Evolutionary conservation across 2,888 invertebrate genomes (phyloP).

Genomic region (Periphyllus acericola): DNA sequence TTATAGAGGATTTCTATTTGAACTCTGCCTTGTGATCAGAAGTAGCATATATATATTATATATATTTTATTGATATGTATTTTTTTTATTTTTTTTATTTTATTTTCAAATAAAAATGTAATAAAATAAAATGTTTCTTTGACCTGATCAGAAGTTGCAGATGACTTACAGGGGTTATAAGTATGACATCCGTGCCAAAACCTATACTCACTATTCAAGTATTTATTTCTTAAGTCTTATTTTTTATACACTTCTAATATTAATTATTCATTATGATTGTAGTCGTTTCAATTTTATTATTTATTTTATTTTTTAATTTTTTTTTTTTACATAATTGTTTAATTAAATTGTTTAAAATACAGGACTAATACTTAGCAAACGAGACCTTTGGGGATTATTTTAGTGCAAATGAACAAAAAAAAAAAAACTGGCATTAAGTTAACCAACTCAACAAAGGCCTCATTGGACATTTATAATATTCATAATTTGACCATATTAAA

Average conservation of each 20-base stretch:
- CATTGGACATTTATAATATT: conserved; percentile 48
- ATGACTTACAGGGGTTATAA: conserved; percentile 44
- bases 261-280: conserved; percentile 58
- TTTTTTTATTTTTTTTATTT: not conserved
- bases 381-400: conserved; percentile 33
- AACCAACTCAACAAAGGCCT: conserved; percentile 43
- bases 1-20: conserved; percentile 25
- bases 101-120: not conserved
- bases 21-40: conserved; percentile 45
- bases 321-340: conserved; percentile 48
- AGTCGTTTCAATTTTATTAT: conserved; percentile 55
- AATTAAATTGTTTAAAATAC: conserved; percentile 51
- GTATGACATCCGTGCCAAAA: conserved; percentile 55
- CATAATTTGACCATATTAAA: conserved; percentile 50
- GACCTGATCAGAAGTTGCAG: conserved; percentile 35
- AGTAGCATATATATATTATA: conserved; percentile 11
- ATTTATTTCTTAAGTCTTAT: conserved; percentile 59
- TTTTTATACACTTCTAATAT: conserved; percentile 51
- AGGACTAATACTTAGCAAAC: conserved; percentile 48
- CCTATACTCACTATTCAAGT: conserved; percentile 57
- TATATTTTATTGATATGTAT: conserved; percentile 1
- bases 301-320: conserved; percentile 42
- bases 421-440: conserved; percentile 24
- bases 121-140: conserved; percentile 18
- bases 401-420: conserved; percentile 33